A percentile compares a stretch with the other conserved stretches of the same genome.
Evolutionary conservation across 2,888 invertebrate genomes (phyloP).

Genomic region (Aspidapion aeneum): DNA sequence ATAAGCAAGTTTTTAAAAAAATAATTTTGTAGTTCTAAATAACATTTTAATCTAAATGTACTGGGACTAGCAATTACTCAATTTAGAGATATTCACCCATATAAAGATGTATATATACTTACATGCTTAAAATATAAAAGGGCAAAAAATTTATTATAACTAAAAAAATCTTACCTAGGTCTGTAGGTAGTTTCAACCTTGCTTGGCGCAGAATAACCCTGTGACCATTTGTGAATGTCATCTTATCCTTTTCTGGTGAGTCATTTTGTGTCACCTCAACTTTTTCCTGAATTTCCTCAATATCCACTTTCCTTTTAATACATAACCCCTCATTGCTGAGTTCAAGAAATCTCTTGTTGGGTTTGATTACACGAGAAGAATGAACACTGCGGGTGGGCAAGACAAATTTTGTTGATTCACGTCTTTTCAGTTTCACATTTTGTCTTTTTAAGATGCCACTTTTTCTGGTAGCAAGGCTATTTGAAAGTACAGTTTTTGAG

Average conservation of each 20-base stretch:
- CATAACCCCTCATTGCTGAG: slow-evolving; percentile 42
- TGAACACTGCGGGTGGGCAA: slow-evolving; percentile 77
- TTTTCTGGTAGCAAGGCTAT: slow-evolving; percentile 29
- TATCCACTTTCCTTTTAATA: slow-evolving; percentile 40
- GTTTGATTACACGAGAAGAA: slow-evolving; percentile 83
- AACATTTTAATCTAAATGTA: too few species aligned
- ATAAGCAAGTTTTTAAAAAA: too few species aligned
- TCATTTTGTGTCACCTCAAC: slow-evolving; percentile 18
- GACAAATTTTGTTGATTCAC: slow-evolving; percentile 55
- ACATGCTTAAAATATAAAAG: too few species aligned
- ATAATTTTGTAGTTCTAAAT: too few species aligned
- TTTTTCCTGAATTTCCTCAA: slow-evolving; percentile 21
- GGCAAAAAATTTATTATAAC: too few species aligned
- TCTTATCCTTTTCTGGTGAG: slow-evolving; percentile 32
- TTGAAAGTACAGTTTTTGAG: slow-evolving; percentile 30
- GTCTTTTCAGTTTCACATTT: slow-evolving; percentile 27
- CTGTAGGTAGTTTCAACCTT: slow-evolving; percentile 44
- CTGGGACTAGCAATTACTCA: too few species aligned
- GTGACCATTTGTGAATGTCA: slow-evolving; percentile 54
- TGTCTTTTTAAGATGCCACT: slow-evolving; percentile 25
- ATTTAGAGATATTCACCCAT: too few species aligned
- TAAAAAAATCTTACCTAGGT: too few species aligned
- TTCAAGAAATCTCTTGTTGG: slow-evolving; percentile 76
- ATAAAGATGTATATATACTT: too few species aligned
- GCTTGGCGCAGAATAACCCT: slow-evolving; percentile 62